phyloP scores from a whole-genome alignment of 2,888 invertebrate species.

The Microctonus brassicae region DNA sequence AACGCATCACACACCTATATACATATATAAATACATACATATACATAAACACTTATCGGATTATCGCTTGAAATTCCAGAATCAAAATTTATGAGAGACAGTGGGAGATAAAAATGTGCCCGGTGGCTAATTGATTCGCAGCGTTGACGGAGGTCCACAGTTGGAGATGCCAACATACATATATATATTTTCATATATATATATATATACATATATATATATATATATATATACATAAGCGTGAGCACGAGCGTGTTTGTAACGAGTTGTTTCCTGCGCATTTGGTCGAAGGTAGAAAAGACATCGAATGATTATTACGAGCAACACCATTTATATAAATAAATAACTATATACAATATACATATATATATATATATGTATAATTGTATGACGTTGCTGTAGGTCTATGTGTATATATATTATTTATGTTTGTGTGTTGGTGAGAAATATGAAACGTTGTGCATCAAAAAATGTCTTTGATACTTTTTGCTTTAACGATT shows the following conservation, averaged over 20 bases:
- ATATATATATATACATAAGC: conserved; percentile 20
- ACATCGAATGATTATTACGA: conserved; percentile 65
- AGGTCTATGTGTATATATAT: conserved; percentile 58
- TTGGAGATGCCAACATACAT: conserved; percentile 21
- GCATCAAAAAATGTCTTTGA: background rate
- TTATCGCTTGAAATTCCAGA: conserved; percentile 39
- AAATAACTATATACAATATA: conserved; percentile 36
- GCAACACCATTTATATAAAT: conserved; percentile 55
- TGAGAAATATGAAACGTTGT: background rate
- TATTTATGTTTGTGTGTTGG: background rate
- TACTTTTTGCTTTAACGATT: conserved; percentile 51
- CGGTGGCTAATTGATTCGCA: conserved; percentile 41
- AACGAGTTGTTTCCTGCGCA: conserved; percentile 33
- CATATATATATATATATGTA: no score
- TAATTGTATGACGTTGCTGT: conserved; percentile 59
- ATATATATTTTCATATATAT: conserved; percentile 13
- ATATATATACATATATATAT: background rate
- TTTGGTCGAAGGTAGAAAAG: conserved; percentile 47
- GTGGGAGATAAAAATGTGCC: conserved; percentile 39
- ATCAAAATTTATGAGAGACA: conserved; percentile 38
- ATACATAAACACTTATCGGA: conserved; percentile 36
- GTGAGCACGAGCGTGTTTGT: conserved; percentile 36
- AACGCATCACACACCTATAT: background rate
- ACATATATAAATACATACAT: background rate
- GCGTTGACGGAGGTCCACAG: conserved; percentile 38